Conservation (phyloP, 2,888 invertebrate species). For the Cactoblastis cactorum region DNA sequence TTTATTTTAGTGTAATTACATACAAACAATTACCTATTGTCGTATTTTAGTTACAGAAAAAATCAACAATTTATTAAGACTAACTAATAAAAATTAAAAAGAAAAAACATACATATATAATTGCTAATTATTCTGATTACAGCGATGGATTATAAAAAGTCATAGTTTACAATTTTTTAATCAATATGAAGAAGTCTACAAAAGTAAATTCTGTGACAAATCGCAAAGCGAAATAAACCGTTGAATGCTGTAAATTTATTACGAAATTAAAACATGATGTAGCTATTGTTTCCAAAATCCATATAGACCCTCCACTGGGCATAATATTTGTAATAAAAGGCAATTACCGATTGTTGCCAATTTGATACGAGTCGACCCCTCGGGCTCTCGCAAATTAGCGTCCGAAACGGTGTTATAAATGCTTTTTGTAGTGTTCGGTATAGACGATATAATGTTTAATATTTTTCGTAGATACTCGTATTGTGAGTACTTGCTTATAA, state of each 20-base stretch:
- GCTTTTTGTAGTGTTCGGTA: neutral
- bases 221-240: neutral
- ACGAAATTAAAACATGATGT: neutral
- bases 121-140: no score
- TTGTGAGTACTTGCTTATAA: no score
- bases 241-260: neutral
- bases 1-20: no score
- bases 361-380: slow-evolving; percentile 42
- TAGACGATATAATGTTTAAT: neutral
- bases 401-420: neutral
- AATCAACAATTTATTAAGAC: no score
- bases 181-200: no score
- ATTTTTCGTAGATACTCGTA: no score
- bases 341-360: slow-evolving; percentile 63
- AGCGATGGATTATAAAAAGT: no score
- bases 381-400: neutral
- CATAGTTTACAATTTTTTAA: neutral
- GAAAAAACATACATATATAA: no score
- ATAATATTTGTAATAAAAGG: slow-evolving; percentile 39
- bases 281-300: neutral
- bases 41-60: no score
- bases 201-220: no score
- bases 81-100: no score
- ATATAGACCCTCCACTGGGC: slow-evolving; percentile 28
- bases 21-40: no score